phyloP scores from a whole-genome alignment of 2,113 vertebrate genomes.

The Carassius auratus region DNA sequence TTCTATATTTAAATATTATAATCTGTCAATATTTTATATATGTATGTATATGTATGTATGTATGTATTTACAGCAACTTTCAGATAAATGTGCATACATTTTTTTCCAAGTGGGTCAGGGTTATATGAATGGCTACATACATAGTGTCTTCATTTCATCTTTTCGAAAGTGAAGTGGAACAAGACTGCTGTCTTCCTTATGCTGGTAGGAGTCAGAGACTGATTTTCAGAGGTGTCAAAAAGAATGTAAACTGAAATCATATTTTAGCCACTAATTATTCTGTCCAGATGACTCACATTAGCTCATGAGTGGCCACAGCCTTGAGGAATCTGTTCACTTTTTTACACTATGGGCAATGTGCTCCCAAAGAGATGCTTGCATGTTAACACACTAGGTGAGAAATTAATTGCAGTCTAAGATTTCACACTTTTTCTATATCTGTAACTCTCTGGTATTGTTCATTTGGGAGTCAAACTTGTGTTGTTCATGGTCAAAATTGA shows the following conservation, averaged over 20 bases:
- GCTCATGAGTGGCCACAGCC: constrained; percentile 61
- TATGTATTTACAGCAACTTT: no score
- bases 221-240: neutral
- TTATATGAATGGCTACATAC: neutral
- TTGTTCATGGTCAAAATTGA: no score
- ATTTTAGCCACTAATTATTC: constrained; percentile 1
- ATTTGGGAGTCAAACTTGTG: no score
- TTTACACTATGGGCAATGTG: constrained; percentile 48
- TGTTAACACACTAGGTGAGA: constrained; percentile 3
- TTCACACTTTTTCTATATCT: no score
- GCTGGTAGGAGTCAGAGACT: neutral
- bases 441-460: no score
- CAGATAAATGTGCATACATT: no score
- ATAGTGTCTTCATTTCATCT: neutral
- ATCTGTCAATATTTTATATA: no score
- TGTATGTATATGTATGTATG: no score
- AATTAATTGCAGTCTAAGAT: constrained; percentile 13
- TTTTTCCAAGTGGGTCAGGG: neutral
- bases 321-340: constrained; percentile 73
- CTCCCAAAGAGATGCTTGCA: constrained; percentile 19
- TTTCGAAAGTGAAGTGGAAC: constrained; percentile 21
- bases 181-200: neutral
- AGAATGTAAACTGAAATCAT: neutral
- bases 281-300: constrained; percentile 22
- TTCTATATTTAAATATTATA: no score